Percentiles rank a stretch among this genome's conserved stretches.
Evolutionary conservation across 2,888 invertebrate genomes (phyloP).

Genomic region (Koerneria pararmatus): DNA sequence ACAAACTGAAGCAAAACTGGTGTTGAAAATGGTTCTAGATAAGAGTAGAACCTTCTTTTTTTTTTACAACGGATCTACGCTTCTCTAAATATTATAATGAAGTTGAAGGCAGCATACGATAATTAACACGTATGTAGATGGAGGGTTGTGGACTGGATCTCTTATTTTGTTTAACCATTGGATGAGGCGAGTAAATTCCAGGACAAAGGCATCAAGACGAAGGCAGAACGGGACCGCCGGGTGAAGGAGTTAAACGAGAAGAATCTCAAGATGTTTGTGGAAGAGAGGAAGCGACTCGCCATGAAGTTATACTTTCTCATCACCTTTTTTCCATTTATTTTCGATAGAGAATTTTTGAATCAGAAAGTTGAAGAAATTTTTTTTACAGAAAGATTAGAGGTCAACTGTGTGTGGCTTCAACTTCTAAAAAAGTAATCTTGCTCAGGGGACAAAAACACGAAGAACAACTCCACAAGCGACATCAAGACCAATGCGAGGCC

Average conservation of each 20-base stretch:
- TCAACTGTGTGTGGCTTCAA: not conserved
- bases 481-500: constrained; percentile 49
- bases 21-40: too few species aligned
- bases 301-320: constrained; percentile 38
- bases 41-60: too few species aligned
- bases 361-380: too few species aligned
- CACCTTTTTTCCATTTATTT: not conserved
- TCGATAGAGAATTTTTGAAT: not conserved
- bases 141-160: not conserved
- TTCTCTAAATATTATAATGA: too few species aligned
- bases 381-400: too few species aligned
- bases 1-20: too few species aligned
- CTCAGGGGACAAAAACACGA: constrained; percentile 52
- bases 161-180: constrained; percentile 61
- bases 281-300: constrained; percentile 56
- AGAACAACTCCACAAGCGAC: constrained; percentile 52
- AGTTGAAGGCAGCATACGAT: too few species aligned
- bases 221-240: constrained; percentile 84
- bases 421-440: constrained; percentile 13
- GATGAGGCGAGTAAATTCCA: too few species aligned
- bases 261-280: constrained; percentile 60
- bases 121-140: too few species aligned
- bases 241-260: constrained; percentile 85
- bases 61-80: too few species aligned
- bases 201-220: constrained; percentile 90